Base-by-base conservation (phyloP, 1,140 invertebrate genomes). In the Vanessa atalanta region DNA sequence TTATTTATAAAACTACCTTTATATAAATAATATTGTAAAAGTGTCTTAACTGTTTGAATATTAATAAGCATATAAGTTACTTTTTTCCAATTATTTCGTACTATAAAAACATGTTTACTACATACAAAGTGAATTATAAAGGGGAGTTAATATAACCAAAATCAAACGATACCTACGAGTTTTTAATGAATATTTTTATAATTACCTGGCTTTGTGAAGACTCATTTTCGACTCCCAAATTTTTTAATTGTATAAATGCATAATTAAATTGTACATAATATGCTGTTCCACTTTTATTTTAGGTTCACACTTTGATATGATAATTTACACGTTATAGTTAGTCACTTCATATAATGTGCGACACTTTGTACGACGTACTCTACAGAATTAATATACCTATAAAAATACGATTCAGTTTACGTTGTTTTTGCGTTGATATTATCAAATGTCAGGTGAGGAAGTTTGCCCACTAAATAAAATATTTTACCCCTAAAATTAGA, bases 151-250 rank as follows among this genome's bases (percentile, higher is more conserved):
- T 53, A 53, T 53, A 53, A 53, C 51, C 51, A 31, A 31, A 31
- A 31, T 31, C 26, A 31, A 4, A 6, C 26, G 26, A 31, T 68
- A 43, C 12, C 1, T 53, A 53, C 8, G 5, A 53, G 6, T 20
- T 3, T 53, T 6, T 53, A 16, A 16, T 0, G 20, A n/a, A 66
- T 43, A 43, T 3, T 51, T 75, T 53, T 64, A 26, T 6, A 57
- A 51, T 73, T 90, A 90, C 88, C 88, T 88, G 72, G 86, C 86
- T 84, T 89, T 90, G 69, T 90, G 85, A 79, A 90, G 80, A 82
- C 87, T 90, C 88, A 90, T 90, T 76, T 77, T 77, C 47, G 11
- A 26, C n/a, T 60, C 0, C 23, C 23, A 16, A 8, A 37, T 20
- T 16, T 65, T 65, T 65, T 47, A 50, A 15, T 15, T 15, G 15